Base-by-base conservation (phyloP, 53 echinoderm and acorn worm genomes). In the Echinarachnius parma region DNA sequence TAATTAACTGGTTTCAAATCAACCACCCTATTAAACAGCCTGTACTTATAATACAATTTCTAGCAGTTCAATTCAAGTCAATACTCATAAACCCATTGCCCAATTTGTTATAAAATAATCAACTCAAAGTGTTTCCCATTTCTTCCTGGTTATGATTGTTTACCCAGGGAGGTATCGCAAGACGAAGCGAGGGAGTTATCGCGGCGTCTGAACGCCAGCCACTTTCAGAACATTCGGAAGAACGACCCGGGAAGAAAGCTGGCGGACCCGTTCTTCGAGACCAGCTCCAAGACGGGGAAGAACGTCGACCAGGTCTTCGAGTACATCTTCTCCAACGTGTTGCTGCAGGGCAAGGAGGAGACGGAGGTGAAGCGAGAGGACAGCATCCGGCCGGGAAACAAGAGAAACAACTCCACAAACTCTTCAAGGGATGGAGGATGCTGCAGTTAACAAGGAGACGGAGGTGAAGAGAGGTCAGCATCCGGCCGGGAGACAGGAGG, bases 251-350 rank as follows among this genome's bases (percentile, higher is more conserved):
- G 48, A 24, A 42, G 2, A 2, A 62, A 28, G 28, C 9, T 61
- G 5, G 68, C 2, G 22, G 76, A 58, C 29, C 98, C 98, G 2
- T 98, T 86, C 59, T 98, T 91, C 59, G 98, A 98, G 83, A 98
- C 98, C 10, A 98, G 98, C 48, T 85, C 98, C 11, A 29, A 83
- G 28, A 82, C 86, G 0, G 98, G 98, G 0, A 46, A 81, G 27
- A 91, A 92, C 28, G 91, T 98, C 15, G 80, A 88, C 27, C 49
- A 98, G 30, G 91, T 98, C 10, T 98, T 96, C 74, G 82, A 87
- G 36, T 98, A 86, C 48, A 98, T 98, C 21, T 92, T 98, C 69
- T 45, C 58, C 20, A 88, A 82, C 18, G 30, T 98, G 21, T 33
- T 91, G 33, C 83, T n/a, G n/a, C n/a, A n/a, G n/a, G n/a, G n/a